These are phyloP conservation scores for Nothocercus julius DNA, from an alignment of 2,113 vertebrate species.

Conservation along the genomic window DNA sequence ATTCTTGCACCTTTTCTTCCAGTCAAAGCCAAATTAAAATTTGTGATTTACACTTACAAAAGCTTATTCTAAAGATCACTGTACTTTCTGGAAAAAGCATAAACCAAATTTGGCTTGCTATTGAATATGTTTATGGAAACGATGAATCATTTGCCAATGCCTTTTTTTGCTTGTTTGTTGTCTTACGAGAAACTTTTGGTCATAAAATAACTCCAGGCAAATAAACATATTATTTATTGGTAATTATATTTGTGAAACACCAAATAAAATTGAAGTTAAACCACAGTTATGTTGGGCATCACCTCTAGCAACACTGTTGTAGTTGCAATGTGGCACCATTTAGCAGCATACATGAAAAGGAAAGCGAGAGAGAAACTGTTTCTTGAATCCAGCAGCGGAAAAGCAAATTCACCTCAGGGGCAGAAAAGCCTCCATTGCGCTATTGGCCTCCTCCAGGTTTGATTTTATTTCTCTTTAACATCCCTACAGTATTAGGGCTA, in stretches of 20 bases:
- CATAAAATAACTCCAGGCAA: background rate
- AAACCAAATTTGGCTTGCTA: background rate
- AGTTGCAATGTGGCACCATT: background rate
- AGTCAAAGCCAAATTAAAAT: background rate
- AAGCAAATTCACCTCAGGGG: background rate
- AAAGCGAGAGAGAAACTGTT: background rate
- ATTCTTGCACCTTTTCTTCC: background rate
- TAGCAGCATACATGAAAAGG: background rate
- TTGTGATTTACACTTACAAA: background rate
- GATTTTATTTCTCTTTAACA: background rate
- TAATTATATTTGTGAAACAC: background rate
- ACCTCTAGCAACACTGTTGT: background rate
- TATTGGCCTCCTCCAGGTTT: background rate
- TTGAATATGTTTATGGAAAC: accelerated
- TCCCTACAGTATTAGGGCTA: background rate
- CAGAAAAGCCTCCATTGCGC: background rate
- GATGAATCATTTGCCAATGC: accelerated
- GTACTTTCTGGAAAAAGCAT: background rate
- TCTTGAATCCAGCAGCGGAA: background rate
- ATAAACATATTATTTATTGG: background rate
- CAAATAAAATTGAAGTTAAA: background rate
- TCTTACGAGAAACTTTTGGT: background rate
- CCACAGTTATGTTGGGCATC: background rate
- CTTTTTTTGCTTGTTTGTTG: background rate
- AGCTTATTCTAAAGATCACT: background rate